Evolutionary conservation across 2,888 invertebrate species (phyloP).

Genomic region (Phyto melanocephala): DNA sequence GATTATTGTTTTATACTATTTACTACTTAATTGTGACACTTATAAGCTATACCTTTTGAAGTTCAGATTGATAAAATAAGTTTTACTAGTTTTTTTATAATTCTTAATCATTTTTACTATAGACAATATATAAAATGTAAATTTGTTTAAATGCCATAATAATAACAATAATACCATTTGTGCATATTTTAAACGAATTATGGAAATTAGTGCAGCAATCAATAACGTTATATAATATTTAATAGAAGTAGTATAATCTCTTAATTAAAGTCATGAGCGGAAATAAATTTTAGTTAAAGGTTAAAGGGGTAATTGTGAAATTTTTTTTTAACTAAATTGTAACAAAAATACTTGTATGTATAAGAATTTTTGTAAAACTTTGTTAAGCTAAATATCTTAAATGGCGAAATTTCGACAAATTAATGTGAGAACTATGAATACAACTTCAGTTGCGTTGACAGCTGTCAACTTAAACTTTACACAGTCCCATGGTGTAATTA

Average conservation of each 20-base stretch:
- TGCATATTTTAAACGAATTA: background rate
- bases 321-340: too few relatives aligned
- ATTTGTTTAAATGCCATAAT: background rate
- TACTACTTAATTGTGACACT: too few relatives aligned
- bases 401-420: too few relatives aligned
- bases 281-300: background rate
- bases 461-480: too few relatives aligned
- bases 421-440: too few relatives aligned
- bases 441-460: too few relatives aligned
- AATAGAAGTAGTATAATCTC: background rate
- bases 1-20: too few relatives aligned
- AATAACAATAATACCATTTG: background rate
- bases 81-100: background rate
- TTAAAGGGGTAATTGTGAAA: background rate
- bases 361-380: too few relatives aligned
- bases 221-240: background rate
- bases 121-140: background rate
- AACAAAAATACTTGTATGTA: too few relatives aligned
- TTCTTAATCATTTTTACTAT: background rate
- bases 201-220: background rate
- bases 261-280: background rate
- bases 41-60: background rate
- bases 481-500: too few relatives aligned
- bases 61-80: background rate
- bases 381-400: too few relatives aligned